These are phyloP conservation scores for Vollenhovia emeryi DNA, from an alignment of 1,140 invertebrate genomes.

Conservation along the genomic window DNA sequence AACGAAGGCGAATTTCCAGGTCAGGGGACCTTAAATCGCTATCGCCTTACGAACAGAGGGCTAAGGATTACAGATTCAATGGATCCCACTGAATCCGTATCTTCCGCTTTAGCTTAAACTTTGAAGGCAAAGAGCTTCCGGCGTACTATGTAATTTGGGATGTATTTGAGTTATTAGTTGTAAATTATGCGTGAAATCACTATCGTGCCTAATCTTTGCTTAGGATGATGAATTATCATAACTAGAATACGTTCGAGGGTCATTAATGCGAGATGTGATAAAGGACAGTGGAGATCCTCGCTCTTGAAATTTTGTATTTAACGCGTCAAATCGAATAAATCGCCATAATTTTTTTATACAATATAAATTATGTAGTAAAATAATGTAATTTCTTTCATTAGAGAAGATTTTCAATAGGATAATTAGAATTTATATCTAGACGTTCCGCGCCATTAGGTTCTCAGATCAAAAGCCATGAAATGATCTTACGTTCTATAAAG, in stretches of 20 bases:
- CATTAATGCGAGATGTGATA: background rate
- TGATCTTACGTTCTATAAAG: constrained; percentile 30
- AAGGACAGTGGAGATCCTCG: background rate
- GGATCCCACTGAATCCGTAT: constrained; percentile 65
- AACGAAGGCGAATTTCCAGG: constrained; percentile 65
- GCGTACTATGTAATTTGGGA: constrained; percentile 52
- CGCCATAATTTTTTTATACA: background rate
- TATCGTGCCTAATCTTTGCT: constrained; percentile 28
- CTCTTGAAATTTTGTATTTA: background rate
- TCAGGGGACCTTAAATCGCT: constrained; percentile 69
- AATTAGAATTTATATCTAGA: constrained; percentile 12
- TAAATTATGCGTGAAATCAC: constrained; percentile 52
- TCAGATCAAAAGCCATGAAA: constrained; percentile 46
- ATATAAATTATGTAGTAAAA: background rate
- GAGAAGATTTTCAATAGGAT: background rate
- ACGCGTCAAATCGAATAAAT: background rate
- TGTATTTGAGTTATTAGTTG: constrained; percentile 58
- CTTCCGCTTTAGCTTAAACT: constrained; percentile 61
- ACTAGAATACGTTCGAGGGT: background rate
- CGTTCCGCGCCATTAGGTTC: constrained; percentile 51
- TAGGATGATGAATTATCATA: constrained; percentile 40
- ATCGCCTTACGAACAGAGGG: constrained; percentile 68
- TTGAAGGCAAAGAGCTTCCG: constrained; percentile 57
- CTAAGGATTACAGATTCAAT: constrained; percentile 68
- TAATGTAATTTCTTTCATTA: background rate